These are phyloP conservation scores for Fringilla coelebs DNA, from an alignment of 2,797 vertebrate species.

Conservation along the genomic window DNA sequence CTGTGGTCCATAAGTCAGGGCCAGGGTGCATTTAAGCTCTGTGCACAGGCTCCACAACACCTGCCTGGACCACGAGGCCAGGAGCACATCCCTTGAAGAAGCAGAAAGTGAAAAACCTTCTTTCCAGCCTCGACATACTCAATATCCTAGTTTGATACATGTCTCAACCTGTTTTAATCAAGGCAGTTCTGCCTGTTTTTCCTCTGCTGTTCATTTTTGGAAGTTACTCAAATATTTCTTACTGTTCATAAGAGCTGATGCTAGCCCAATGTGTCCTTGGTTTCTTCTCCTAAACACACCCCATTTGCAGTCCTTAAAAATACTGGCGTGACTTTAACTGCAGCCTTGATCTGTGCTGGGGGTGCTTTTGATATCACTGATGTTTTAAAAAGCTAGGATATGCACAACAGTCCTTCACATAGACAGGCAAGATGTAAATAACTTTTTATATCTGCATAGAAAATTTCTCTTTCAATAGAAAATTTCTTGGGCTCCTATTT, in stretches of 20 bases:
- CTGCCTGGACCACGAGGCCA: not conserved
- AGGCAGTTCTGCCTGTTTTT: not conserved
- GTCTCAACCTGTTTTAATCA: not conserved
- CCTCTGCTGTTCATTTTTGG: not conserved
- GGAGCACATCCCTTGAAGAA: not conserved
- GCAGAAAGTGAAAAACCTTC: not conserved
- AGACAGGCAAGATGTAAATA: not conserved
- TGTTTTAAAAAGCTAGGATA: not conserved
- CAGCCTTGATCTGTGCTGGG: not conserved
- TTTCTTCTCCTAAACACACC: not conserved
- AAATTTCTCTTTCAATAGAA: not conserved
- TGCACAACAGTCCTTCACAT: not conserved
- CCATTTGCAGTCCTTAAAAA: not conserved
- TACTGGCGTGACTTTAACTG: not conserved
- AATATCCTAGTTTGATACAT: not conserved
- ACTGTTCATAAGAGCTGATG: not conserved
- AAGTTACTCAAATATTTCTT: not conserved
- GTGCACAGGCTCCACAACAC: accelerated
- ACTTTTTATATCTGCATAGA: not conserved
- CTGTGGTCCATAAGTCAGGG: not conserved
- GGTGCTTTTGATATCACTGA: not conserved
- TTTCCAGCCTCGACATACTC: not conserved
- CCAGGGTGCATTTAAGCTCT: not conserved
- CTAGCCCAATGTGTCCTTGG: not conserved
- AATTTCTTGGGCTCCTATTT: not conserved